Conservation (phyloP, 2,888 invertebrate genomes). For the Monochamus alternatus region DNA sequence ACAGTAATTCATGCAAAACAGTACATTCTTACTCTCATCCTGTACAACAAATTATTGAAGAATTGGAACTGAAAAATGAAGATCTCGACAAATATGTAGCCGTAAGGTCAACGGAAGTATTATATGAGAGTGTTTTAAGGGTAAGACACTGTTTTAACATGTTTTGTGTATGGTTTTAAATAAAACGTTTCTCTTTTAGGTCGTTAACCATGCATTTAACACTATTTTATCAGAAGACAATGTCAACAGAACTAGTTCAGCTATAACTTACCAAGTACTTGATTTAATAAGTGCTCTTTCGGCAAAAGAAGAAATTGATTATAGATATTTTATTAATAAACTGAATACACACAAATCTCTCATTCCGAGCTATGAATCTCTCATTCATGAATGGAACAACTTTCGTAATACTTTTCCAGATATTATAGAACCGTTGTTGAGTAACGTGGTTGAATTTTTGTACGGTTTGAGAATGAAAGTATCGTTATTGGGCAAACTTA, state of each 20-base stretch:
- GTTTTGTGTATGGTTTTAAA: not conserved
- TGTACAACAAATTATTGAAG: slow-evolving; percentile 68
- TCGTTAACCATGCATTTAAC: slow-evolving; percentile 58
- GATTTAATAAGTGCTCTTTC: slow-evolving; percentile 28
- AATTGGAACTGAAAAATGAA: slow-evolving; percentile 54
- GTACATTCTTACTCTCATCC: slow-evolving; percentile 72
- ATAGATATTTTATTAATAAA: slow-evolving; percentile 15
- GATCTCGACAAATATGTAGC: slow-evolving; percentile 74
- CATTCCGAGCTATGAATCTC: slow-evolving; percentile 58
- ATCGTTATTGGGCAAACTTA: slow-evolving; percentile 72
- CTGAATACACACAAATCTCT: slow-evolving; percentile 50
- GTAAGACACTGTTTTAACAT: slow-evolving; percentile 64
- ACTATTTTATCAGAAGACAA: slow-evolving; percentile 55
- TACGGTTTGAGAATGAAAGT: slow-evolving; percentile 77
- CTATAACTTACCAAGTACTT: slow-evolving; percentile 43
- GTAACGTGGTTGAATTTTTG: slow-evolving; percentile 79
- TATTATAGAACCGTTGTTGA: slow-evolving; percentile 81
- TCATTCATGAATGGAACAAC: slow-evolving; percentile 72
- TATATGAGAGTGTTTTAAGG: slow-evolving; percentile 73
- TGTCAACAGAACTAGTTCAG: slow-evolving; percentile 47
- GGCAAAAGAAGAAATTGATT: slow-evolving; percentile 37
- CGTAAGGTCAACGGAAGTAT: slow-evolving; percentile 73
- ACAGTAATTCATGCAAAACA: slow-evolving; percentile 65
- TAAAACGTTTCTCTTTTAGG: slow-evolving; percentile 49
- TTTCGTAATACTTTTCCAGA: slow-evolving; percentile 85